phyloP scores from a whole-genome alignment of 1,140 invertebrate species.

The Trichogramma pretiosum region DNA sequence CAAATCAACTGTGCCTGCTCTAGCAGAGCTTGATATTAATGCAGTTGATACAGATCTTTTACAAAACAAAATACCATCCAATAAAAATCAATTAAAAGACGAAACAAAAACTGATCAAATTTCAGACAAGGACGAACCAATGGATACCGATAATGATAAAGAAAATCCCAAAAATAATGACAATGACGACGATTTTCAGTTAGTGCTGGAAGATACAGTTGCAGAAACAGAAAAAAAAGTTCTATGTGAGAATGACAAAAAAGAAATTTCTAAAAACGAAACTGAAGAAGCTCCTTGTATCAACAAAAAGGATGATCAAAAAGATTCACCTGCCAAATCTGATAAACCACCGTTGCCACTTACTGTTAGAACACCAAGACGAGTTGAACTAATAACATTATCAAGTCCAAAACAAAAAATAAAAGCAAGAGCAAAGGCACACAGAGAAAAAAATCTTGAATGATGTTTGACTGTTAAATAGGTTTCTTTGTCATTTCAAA shows the following conservation, averaged over 20 bases:
- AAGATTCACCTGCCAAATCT: too few species aligned
- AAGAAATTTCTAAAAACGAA: conserved; percentile 29
- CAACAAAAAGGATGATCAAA: too few species aligned
- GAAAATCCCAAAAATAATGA: conserved; percentile 13
- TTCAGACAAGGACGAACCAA: conserved; percentile 3
- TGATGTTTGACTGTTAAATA: too few species aligned
- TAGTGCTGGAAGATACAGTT: conserved; percentile 53
- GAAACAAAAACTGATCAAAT: conserved; percentile 17
- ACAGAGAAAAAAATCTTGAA: too few species aligned
- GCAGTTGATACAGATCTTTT: conserved; percentile 41
- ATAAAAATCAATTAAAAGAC: conserved; percentile 15
- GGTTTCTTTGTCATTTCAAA: too few species aligned
- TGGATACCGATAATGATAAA: background rate
- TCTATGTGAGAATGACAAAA: conserved; percentile 21
- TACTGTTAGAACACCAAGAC: conserved; percentile 51
- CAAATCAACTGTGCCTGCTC: conserved; percentile 4
- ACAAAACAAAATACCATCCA: conserved; percentile 19
- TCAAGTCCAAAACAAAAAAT: conserved; percentile 69
- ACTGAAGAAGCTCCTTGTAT: too few species aligned
- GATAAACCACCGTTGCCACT: conserved; percentile 20
- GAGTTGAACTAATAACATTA: conserved; percentile 63
- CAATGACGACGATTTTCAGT: conserved; percentile 54
- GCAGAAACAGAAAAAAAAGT: conserved; percentile 25
- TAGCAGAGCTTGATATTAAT: conserved; percentile 30
- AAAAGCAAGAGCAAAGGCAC: conserved; percentile 44